These are phyloP conservation scores for Heliconius hermathena DNA, from an alignment of 1,140 invertebrate genomes.

Conservation along the genomic window DNA sequence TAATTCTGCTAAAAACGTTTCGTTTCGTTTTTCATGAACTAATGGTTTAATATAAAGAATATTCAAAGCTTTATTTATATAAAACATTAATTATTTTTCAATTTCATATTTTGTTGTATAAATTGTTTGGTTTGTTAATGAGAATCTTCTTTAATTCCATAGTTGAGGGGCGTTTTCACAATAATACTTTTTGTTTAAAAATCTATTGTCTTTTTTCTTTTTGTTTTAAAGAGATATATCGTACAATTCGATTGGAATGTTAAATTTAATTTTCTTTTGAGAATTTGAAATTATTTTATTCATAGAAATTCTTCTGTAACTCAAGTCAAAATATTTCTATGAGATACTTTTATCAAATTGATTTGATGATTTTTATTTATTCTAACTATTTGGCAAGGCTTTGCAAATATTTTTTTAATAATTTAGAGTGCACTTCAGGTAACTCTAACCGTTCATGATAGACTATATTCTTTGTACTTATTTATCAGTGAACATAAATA, in stretches of 20 bases:
- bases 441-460: no score
- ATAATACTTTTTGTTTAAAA: not conserved
- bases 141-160: not conserved
- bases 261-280: not conserved
- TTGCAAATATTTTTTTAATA: no score
- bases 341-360: no score
- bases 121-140: not conserved
- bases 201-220: not conserved
- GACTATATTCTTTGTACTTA: no score
- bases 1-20: not conserved
- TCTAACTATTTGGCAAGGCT: no score
- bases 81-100: slow-evolving; percentile 1
- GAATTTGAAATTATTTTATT: not conserved
- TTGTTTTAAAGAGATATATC: not conserved
- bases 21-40: not conserved
- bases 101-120: not conserved
- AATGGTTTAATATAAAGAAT: not conserved
- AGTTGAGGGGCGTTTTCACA: not conserved
- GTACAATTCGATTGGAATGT: not conserved
- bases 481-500: no score
- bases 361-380: no score
- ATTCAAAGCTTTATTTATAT: not conserved
- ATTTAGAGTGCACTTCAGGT: no score
- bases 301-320: not conserved
- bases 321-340: no score